These are phyloP conservation scores for Xiphydria camelus DNA, from an alignment of 2,888 invertebrate genomes.

Conservation along the genomic window DNA sequence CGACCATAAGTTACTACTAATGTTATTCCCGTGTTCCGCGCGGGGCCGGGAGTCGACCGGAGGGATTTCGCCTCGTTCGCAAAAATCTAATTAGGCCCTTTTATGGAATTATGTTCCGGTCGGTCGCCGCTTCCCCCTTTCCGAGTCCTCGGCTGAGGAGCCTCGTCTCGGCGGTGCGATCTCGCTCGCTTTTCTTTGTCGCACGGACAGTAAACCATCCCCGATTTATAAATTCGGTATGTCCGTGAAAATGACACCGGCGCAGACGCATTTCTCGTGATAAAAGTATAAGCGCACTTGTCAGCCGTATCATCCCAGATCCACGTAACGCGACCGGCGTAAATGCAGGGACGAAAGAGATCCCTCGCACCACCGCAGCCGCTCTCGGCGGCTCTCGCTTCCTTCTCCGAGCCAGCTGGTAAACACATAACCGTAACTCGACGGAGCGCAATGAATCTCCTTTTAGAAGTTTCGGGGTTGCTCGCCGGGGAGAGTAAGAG, in stretches of 20 bases:
- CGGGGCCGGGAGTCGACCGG: constrained; percentile 24
- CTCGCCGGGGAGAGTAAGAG: constrained; percentile 17
- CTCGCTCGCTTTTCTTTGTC: no score
- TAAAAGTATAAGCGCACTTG: no score
- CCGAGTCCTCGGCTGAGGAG: no score
- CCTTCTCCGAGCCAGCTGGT: constrained; percentile 21
- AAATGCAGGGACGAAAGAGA: constrained; percentile 1
- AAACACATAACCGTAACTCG: constrained; percentile 27
- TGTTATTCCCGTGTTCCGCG: constrained; percentile 54
- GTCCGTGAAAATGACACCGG: no score
- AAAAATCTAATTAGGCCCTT: constrained; percentile 34
- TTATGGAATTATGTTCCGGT: constrained; percentile 21
- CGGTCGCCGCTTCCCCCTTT: background rate
- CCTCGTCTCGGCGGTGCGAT: no score
- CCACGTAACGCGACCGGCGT: background rate
- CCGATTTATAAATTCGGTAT: no score
- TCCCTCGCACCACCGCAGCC: constrained; percentile 6
- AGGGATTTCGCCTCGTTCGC: constrained; percentile 23
- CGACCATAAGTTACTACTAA: constrained; percentile 56
- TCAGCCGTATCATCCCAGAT: no score
- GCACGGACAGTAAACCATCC: no score
- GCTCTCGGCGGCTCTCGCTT: background rate
- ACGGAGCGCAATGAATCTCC: constrained; percentile 17
- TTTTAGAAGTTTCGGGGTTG: constrained; percentile 19
- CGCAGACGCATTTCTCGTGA: no score